Conservation (phyloP, 2,888 invertebrate species). For the Dryobota labecula region DNA sequence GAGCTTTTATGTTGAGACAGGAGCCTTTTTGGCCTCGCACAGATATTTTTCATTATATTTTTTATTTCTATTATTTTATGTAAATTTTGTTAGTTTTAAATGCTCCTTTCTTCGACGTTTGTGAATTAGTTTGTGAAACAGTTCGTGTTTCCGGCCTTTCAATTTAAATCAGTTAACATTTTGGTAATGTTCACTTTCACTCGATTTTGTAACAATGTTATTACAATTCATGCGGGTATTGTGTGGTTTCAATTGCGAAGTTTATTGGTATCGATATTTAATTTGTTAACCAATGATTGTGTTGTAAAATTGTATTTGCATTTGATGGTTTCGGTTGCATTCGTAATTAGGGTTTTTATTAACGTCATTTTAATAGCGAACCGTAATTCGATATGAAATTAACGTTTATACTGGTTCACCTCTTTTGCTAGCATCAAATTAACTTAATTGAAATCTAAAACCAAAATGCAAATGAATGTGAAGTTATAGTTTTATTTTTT, state of each 20-base stretch:
- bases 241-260: conserved; percentile 23
- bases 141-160: conserved; percentile 6
- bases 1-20: no score
- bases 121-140: not conserved
- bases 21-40: no score
- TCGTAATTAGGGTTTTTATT: not conserved
- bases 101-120: no score
- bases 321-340: not conserved
- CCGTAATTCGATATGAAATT: not conserved
- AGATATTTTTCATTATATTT: no score
- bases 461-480: not conserved
- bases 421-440: not conserved
- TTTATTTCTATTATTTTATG: no score
- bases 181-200: conserved; percentile 36
- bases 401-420: not conserved
- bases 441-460: not conserved
- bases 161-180: conserved; percentile 24
- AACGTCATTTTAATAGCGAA: not conserved
- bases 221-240: conserved; percentile 47
- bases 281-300: not conserved
- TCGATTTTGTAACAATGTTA: conserved; percentile 32
- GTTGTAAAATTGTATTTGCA: not conserved
- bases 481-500: no score
- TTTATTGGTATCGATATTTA: conserved; percentile 9
- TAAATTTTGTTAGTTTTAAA: no score